Evolutionary conservation across 2,797 vertebrate genomes (phyloP).

Genomic region (Pangasius sanitwongsei): DNA sequence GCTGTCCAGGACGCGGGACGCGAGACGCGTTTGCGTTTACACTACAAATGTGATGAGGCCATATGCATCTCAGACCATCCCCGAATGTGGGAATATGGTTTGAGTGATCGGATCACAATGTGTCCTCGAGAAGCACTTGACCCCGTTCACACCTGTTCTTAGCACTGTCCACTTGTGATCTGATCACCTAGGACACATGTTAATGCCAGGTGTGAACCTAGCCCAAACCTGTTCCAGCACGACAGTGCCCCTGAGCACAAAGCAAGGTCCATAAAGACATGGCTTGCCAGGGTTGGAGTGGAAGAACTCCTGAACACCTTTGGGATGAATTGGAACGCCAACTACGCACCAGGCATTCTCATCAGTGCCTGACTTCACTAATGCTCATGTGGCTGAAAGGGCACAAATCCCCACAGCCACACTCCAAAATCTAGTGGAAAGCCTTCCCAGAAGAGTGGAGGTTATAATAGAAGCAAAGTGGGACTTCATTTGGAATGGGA

Average conservation of each 20-base stretch:
- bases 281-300: neutral
- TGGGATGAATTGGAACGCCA: neutral
- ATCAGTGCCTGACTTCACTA: neutral
- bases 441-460: neutral
- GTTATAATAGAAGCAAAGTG: neutral
- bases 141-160: neutral
- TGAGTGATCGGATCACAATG: neutral
- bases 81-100: neutral
- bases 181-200: neutral
- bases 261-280: neutral
- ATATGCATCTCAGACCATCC: neutral
- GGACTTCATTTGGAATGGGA: neutral
- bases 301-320: neutral
- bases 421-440: neutral
- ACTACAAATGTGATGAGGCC: neutral
- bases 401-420: neutral
- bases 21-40: neutral
- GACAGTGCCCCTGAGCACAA: neutral
- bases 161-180: neutral
- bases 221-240: neutral
- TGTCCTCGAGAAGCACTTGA: too few species aligned
- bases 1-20: neutral
- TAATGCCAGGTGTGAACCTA: neutral
- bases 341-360: neutral
- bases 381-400: neutral